These are phyloP conservation scores for Gulo gulo DNA, from an alignment of 2,113 vertebrate species.

Conservation along the genomic window DNA sequence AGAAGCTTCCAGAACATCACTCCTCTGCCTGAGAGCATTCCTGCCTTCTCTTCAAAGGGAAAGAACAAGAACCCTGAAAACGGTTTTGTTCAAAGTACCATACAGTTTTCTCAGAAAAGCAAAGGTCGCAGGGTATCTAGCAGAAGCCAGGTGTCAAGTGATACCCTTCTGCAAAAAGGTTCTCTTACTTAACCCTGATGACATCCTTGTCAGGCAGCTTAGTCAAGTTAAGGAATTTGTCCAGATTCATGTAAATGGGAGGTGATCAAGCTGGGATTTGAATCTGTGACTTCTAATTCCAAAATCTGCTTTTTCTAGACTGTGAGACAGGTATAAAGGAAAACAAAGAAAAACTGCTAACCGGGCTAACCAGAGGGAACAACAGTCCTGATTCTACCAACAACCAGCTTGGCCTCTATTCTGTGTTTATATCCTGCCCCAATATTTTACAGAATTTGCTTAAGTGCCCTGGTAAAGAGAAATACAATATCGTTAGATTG, in stretches of 20 bases:
- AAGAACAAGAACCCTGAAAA: neutral
- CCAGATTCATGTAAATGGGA: neutral
- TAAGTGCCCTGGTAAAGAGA: conserved; percentile 13
- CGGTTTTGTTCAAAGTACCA: neutral
- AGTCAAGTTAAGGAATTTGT: neutral
- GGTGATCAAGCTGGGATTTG: neutral
- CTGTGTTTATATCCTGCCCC: neutral
- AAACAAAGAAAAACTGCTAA: conserved; percentile 4
- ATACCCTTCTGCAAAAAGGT: neutral
- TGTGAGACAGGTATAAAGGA: neutral
- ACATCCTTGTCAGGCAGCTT: neutral
- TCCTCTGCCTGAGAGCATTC: neutral
- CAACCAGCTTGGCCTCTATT: neutral
- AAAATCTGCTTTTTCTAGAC: neutral
- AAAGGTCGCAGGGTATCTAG: neutral
- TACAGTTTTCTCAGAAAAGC: conserved; percentile 14
- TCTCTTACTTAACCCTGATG: neutral
- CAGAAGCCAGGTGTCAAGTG: neutral
- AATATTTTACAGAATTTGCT: conserved; percentile 27
- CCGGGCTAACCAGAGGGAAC: neutral
- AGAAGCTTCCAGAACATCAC: conserved; percentile 7
- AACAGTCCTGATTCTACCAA: neutral
- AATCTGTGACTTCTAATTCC: neutral
- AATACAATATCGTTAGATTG: conserved; percentile 13
- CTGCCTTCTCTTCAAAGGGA: neutral